Conservation (phyloP, 2,888 invertebrate species). For the Ophion costatus region DNA sequence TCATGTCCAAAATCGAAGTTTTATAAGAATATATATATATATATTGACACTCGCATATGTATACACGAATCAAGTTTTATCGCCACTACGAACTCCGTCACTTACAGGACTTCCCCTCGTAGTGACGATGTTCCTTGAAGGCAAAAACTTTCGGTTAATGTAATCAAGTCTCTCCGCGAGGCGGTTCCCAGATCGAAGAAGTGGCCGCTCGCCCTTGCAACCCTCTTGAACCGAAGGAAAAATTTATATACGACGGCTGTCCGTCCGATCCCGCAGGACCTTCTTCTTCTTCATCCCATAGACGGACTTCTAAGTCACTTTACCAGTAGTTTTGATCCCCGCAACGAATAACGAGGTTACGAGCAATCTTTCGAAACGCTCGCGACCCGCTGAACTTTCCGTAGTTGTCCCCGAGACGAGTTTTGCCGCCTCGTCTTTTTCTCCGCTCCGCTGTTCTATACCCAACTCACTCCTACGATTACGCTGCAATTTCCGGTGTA, state of each 20-base stretch:
- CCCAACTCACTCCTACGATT: background rate
- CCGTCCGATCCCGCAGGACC: conserved; percentile 35
- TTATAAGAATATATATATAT: background rate
- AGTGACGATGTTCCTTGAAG: conserved; percentile 47
- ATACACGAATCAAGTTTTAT: conserved; percentile 34
- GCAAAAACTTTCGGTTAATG: conserved; percentile 68
- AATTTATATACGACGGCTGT: conserved; percentile 21
- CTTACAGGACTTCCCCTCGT: conserved; percentile 4
- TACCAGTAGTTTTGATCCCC: conserved; percentile 75
- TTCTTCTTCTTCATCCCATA: conserved; percentile 14
- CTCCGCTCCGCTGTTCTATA: background rate
- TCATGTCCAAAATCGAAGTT: no score
- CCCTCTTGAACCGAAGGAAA: conserved; percentile 27
- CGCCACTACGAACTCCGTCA: conserved; percentile 21
- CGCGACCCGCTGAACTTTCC: conserved; percentile 49
- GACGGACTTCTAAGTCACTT: conserved; percentile 73
- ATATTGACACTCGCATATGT: conserved; percentile 13
- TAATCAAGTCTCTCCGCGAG: conserved; percentile 63
- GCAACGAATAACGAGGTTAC: conserved; percentile 74
- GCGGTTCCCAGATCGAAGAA: conserved; percentile 13
- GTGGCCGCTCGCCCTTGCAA: conserved; percentile 9
- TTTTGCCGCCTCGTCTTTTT: conserved; percentile 2
- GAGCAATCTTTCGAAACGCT: conserved; percentile 72
- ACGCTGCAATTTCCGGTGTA: background rate
- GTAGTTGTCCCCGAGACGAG: conserved; percentile 16